These are phyloP conservation scores for Linnaemya tessellans DNA, from an alignment of 2,888 invertebrate genomes.

Conservation along the genomic window DNA sequence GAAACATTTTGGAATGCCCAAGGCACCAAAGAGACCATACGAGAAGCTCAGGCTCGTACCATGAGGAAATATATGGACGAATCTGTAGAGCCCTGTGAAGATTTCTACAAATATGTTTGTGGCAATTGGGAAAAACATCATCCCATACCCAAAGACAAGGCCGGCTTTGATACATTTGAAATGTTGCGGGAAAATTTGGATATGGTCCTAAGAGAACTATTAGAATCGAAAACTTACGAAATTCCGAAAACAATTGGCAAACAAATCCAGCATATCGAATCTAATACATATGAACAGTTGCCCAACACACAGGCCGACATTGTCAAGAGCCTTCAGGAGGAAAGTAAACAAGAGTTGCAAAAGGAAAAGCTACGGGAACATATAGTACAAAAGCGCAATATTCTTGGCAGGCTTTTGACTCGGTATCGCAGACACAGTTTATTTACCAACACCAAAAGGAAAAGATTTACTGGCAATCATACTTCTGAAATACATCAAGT, in stretches of 20 bases:
- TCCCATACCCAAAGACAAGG: conserved; percentile 94
- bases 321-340: conserved; percentile 53
- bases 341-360: conserved; percentile 67
- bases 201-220: conserved; percentile 86
- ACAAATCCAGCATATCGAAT: conserved; percentile 71
- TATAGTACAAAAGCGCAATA: conserved; percentile 77
- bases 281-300: conserved; percentile 74
- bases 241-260: conserved; percentile 14
- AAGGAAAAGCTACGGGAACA: conserved; percentile 75
- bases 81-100: conserved; percentile 89
- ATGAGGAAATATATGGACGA: conserved; percentile 91
- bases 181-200: conserved; percentile 93
- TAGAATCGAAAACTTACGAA: conserved; percentile 83
- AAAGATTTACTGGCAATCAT: conserved; percentile 74
- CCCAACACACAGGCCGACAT: conserved; percentile 74
- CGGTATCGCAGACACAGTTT: conserved; percentile 78
- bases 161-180: conserved; percentile 95
- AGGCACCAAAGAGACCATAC: conserved; percentile 84
- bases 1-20: conserved; percentile 81
- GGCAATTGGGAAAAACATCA: conserved; percentile 93
- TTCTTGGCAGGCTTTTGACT: conserved; percentile 76
- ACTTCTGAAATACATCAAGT: conserved; percentile 14
- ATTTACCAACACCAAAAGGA: conserved; percentile 76
- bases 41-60: conserved; percentile 86
- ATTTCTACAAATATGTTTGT: conserved; percentile 93